Evolutionary conservation across 2,888 invertebrate genomes (phyloP).

Genomic region (Aethes cnicana): DNA sequence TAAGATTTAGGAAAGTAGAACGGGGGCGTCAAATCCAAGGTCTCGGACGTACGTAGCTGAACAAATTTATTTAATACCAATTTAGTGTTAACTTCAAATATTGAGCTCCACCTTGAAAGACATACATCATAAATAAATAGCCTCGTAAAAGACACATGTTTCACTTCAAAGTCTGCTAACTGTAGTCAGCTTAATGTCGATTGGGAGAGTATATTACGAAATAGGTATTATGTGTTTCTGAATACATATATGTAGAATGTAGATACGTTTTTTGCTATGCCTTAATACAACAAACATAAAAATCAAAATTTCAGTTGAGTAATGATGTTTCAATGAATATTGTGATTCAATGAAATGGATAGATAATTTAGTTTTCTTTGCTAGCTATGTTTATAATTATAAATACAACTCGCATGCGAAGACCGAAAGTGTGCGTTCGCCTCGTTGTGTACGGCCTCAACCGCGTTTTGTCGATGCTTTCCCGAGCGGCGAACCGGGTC

Average conservation of each 20-base stretch:
- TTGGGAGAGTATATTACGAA: too few relatives aligned
- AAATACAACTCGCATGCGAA: conserved; percentile 58
- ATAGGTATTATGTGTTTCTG: too few relatives aligned
- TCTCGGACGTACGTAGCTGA: conserved; percentile 63
- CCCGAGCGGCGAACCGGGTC: conserved; percentile 80
- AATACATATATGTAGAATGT: too few relatives aligned
- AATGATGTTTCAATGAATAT: too few relatives aligned
- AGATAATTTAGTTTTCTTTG: conserved; percentile 5
- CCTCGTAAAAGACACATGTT: conserved; percentile 13
- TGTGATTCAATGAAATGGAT: too few relatives aligned
- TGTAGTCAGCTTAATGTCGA: too few relatives aligned
- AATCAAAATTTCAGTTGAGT: too few relatives aligned
- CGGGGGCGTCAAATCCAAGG: conserved; percentile 75
- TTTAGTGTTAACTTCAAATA: conserved; percentile 50
- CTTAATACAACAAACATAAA: too few relatives aligned
- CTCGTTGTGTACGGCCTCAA: conserved; percentile 74
- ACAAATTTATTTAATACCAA: conserved; percentile 66
- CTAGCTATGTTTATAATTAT: conserved; percentile 44
- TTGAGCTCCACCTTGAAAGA: conserved; percentile 50
- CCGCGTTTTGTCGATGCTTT: conserved; percentile 82
- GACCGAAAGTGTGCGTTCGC: conserved; percentile 73
- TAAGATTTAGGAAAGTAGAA: conserved; percentile 76
- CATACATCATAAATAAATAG: conserved; percentile 42
- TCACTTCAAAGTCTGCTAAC: background rate
- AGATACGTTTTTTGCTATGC: too few relatives aligned